A percentile compares a stretch with the other conserved stretches of the same genome.
These are phyloP conservation scores for Pseudonaja textilis DNA, from an alignment of 2,113 vertebrate species.

Conservation along the genomic window DNA sequence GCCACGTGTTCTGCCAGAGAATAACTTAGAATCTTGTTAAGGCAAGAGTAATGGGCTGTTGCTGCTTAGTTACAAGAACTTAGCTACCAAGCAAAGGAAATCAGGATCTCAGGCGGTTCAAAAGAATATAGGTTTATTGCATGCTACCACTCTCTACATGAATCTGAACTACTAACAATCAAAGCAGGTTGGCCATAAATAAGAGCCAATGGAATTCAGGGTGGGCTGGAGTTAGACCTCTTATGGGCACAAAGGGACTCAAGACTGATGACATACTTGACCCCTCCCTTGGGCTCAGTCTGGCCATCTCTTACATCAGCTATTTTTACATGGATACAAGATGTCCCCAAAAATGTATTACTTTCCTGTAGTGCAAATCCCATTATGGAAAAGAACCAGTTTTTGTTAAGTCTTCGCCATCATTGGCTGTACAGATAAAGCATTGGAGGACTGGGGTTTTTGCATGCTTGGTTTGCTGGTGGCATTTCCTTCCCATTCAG, in stretches of 20 bases:
- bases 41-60: background rate
- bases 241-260: background rate
- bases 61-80: background rate
- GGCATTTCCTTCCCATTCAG: background rate
- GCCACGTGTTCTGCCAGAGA: background rate
- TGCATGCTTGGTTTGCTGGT: background rate
- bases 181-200: background rate
- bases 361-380: conserved; percentile 1
- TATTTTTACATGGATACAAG: conserved; percentile 18
- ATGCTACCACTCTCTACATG: background rate
- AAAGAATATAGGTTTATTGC: background rate
- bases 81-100: background rate
- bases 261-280: background rate
- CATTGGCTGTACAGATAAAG: background rate
- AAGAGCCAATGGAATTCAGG: background rate
- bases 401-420: background rate
- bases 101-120: background rate
- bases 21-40: conserved; percentile 21
- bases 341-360: background rate
- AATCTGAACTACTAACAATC: background rate
- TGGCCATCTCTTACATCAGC: background rate
- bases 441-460: background rate
- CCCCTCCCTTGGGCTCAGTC: background rate
- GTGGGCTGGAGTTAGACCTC: background rate
- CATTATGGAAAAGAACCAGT: background rate